Evolutionary conservation across 2,113 vertebrate genomes (phyloP), one percentile per base, ranked within the genome.

Genomic region (Ranitomeya imitator): DNA sequence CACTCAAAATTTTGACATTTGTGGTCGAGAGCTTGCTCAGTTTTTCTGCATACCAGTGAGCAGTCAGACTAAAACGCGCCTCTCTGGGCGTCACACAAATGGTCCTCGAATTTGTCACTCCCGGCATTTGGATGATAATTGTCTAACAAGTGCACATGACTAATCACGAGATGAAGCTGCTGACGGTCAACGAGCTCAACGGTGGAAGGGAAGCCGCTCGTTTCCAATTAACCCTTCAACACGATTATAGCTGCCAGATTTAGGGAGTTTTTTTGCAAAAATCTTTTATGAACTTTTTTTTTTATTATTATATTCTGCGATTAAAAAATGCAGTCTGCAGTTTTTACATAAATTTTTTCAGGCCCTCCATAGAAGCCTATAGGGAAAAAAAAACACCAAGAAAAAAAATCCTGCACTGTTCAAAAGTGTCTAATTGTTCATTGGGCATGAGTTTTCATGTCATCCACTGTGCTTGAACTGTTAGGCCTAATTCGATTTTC

Each of bases 151-250:
- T 31, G 13, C 86, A 65, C 57, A 76, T 83, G 81, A 88, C 81
- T 77, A 67, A 84, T 84, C 87, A 88, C 67, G 71, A 84, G 87
- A 88, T 74, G 23, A 31, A 14, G 45, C 79, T 37, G 77, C 52
- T 80, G 31, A 84, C 59, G n/a, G 69, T 31, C n/a, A 78, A 65
- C 63, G 0, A 65, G 80, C 71, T 55, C n/a, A 52, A 37, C 12
- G 19, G 45, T 10, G 6, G 23, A 84, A 63, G 37, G 80, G 86
- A 80, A 86, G 60, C 67, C 23, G 60, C 37, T 88, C n/a, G 69
- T 10, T 76, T 59, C 65, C n/a, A 52, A 73, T 87, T 87, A 87
- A 79, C 77, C n/a, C 21, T 80, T 80, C 3, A 60, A 51, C 19
- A 54, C 13, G 7, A n/a, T 1, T 3, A 0, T 15, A 54, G 1